Percentiles rank a stretch among this genome's conserved stretches.
Conservation (phyloP, 2,113 vertebrate genomes). For the Phoenicopterus ruber region DNA sequence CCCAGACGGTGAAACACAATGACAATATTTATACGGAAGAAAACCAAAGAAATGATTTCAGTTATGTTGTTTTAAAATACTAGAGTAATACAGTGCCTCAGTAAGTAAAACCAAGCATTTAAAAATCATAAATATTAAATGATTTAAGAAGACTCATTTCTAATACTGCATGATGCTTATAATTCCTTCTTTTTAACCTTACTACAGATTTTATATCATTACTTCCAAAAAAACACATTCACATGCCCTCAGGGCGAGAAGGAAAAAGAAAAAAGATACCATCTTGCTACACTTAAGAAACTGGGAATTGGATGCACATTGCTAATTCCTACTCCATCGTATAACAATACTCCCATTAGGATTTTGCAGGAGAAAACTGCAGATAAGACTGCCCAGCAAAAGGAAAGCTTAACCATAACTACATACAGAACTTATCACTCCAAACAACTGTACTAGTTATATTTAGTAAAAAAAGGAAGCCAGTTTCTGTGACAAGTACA, state of each 20-base stretch:
- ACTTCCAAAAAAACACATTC: neutral
- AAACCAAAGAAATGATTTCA: accelerated
- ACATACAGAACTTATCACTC: neutral
- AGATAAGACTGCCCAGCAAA: neutral
- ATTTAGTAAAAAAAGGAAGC: neutral
- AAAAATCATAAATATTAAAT: neutral
- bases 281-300: neutral
- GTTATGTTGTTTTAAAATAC: neutral
- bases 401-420: neutral
- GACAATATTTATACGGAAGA: neutral
- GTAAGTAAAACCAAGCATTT: neutral
- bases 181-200: neutral
- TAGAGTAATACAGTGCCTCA: neutral
- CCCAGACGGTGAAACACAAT: neutral
- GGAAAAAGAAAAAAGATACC: neutral
- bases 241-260: neutral
- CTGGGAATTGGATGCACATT: neutral
- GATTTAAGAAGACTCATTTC: neutral
- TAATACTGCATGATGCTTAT: neutral
- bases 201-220: neutral
- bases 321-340: neutral
- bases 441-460: neutral
- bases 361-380: neutral
- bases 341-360: neutral
- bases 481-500: neutral